These are phyloP conservation scores for Lithophane leautieri DNA, from an alignment of 2,888 invertebrate genomes.

Conservation along the genomic window DNA sequence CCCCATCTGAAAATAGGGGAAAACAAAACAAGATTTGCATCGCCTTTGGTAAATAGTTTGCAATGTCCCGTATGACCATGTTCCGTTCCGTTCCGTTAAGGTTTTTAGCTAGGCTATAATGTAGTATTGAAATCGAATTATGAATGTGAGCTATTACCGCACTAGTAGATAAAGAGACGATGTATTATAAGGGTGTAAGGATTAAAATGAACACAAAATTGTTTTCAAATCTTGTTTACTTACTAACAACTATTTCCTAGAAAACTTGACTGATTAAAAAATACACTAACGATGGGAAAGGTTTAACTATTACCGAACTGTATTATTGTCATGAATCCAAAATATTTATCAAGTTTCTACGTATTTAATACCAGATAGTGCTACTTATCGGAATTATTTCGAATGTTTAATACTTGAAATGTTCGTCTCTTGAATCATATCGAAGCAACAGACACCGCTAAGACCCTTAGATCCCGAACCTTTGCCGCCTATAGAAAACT, in stretches of 20 bases:
- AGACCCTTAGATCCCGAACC: slow-evolving; percentile 77
- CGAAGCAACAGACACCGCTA: slow-evolving; percentile 74
- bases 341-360: slow-evolving; percentile 1
- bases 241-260: slow-evolving; percentile 23
- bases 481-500: slow-evolving; percentile 73
- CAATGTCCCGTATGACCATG: not conserved
- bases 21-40: no score
- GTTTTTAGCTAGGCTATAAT: not conserved
- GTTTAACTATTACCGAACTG: not conserved
- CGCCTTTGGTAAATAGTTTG: no score
- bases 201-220: not conserved
- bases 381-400: not conserved
- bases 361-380: not conserved
- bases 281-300: slow-evolving; percentile 29
- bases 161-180: not conserved
- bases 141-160: not conserved
- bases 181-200: not conserved
- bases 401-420: slow-evolving; percentile 16
- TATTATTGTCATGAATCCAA: slow-evolving; percentile 7
- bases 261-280: slow-evolving; percentile 22
- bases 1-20: no score
- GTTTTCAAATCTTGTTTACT: slow-evolving; percentile 38
- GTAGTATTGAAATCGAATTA: not conserved
- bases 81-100: no score
- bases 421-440: slow-evolving; percentile 58